These are phyloP conservation scores for Phortica okadai DNA, from an alignment of 2,888 invertebrate genomes.

Conservation along the genomic window DNA sequence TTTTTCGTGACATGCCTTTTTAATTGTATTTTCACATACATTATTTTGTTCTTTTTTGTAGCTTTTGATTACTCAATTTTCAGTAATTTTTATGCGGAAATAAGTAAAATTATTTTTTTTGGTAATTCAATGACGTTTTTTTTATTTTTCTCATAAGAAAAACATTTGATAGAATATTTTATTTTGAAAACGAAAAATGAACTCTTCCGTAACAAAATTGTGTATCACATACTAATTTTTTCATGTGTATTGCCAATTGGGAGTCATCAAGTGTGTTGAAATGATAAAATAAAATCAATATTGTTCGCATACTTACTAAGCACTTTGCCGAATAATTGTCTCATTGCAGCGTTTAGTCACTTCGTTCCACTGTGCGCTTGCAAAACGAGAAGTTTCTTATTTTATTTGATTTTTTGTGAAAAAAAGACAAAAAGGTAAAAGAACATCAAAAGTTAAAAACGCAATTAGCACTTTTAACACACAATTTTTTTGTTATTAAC, in stretches of 20 bases:
- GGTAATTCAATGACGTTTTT: not conserved
- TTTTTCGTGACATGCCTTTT: not conserved
- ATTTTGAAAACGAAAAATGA: not conserved
- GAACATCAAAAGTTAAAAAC: constrained; percentile 1
- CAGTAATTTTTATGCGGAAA: not conserved
- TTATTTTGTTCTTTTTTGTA: constrained; percentile 1
- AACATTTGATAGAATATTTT: not conserved
- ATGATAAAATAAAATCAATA: not conserved
- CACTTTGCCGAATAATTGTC: constrained; percentile 11
- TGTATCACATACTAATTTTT: not conserved
- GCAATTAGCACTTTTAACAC: constrained; percentile 10
- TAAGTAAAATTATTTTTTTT: not conserved
- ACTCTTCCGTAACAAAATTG: not conserved
- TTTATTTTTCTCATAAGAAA: not conserved
- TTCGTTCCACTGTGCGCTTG: constrained; percentile 18
- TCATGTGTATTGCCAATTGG: not conserved
- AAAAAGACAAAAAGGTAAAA: constrained; percentile 5
- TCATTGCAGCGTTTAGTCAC: not conserved
- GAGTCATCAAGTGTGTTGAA: not conserved
- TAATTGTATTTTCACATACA: not conserved
- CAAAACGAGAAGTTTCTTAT: not conserved
- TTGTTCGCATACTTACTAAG: constrained; percentile 20
- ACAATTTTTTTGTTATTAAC: not conserved
- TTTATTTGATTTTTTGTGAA: not conserved
- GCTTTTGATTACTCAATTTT: not conserved